A percentile compares a stretch with the other conserved stretches of the same genome.
Evolutionary conservation across 2,888 invertebrate genomes (phyloP).

Genomic region (Eueremaeus valkanovi): DNA sequence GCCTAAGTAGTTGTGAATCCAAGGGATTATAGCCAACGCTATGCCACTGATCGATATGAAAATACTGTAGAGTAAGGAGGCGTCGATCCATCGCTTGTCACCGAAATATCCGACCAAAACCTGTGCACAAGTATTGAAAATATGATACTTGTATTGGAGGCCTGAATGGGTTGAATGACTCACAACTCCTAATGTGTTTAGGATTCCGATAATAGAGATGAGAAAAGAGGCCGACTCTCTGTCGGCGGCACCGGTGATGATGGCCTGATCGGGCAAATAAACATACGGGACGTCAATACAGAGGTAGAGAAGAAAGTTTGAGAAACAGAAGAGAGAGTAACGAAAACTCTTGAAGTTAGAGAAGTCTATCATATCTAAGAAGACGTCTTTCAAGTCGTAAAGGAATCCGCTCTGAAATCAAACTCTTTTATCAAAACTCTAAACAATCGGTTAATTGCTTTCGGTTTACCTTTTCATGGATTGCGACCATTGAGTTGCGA

Average conservation of each 20-base stretch:
- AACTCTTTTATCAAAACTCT: background rate
- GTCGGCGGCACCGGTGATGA: constrained; percentile 62
- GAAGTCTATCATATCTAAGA: constrained; percentile 73
- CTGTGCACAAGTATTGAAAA: constrained; percentile 53
- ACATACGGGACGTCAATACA: constrained; percentile 92
- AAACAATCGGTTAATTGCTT: background rate
- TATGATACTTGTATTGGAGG: background rate
- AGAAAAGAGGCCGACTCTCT: constrained; percentile 68
- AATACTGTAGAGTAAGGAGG: constrained; percentile 73
- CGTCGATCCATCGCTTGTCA: constrained; percentile 76
- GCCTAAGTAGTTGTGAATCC: constrained; percentile 58
- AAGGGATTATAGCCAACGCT: constrained; percentile 61
- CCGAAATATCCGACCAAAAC: constrained; percentile 81
- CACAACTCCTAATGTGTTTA: constrained; percentile 86
- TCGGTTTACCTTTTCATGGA: constrained; percentile 67
- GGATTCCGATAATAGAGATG: constrained; percentile 78
- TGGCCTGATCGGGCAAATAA: constrained; percentile 80
- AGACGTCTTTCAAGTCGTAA: constrained; percentile 68
- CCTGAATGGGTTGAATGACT: constrained; percentile 50
- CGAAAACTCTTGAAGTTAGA: constrained; percentile 67
- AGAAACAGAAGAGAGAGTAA: constrained; percentile 62
- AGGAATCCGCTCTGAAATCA: constrained; percentile 31
- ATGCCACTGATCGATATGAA: constrained; percentile 61
- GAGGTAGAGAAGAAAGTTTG: constrained; percentile 81
- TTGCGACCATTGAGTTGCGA: constrained; percentile 76